Evolutionary conservation across 1,140 invertebrate genomes (phyloP).

Genomic region (Pseudobourletiella spinata): DNA sequence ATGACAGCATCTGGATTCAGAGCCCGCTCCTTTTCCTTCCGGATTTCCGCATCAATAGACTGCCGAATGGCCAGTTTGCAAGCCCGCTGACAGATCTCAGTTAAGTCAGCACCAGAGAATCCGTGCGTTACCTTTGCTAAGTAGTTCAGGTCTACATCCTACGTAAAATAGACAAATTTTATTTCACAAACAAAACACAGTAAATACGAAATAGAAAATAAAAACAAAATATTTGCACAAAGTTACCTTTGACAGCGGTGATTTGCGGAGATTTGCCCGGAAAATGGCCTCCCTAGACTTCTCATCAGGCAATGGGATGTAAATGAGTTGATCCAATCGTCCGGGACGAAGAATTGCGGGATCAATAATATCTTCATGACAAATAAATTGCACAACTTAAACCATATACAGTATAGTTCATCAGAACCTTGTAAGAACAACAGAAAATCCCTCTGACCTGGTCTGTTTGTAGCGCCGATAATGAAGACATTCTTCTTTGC

Average conservation of each 20-base stretch:
- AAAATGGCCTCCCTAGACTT: conserved; percentile 94
- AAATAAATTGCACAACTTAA: conserved; percentile 11
- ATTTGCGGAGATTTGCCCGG: conserved; percentile 91
- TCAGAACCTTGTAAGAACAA: conserved; percentile 1
- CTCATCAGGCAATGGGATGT: conserved; percentile 95
- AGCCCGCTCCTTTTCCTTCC: conserved; percentile 72
- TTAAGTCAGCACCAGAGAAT: conserved; percentile 97
- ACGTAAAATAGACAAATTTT: conserved; percentile 31
- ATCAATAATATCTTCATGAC: conserved; percentile 98
- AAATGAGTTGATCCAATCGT: conserved; percentile 93
- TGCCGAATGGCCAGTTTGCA: conserved; percentile 98
- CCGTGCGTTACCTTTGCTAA: conserved; percentile 94
- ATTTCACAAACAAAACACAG: not conserved
- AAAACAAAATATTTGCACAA: not conserved
- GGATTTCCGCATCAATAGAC: conserved; percentile 92
- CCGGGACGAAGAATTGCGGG: conserved; percentile 96
- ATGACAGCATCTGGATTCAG: conserved; percentile 71
- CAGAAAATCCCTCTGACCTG: conserved; percentile 42
- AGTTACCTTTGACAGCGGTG: conserved; percentile 75
- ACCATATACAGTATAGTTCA: not conserved
- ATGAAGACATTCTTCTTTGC: conserved; percentile 99
- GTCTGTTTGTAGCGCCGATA: conserved; percentile 91
- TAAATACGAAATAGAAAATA: not conserved
- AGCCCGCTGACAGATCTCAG: conserved; percentile 98
- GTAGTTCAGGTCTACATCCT: conserved; percentile 88